Evolutionary conservation across 2,113 vertebrate species (phyloP).

Genomic region (Aspidoscelis tigris): DNA sequence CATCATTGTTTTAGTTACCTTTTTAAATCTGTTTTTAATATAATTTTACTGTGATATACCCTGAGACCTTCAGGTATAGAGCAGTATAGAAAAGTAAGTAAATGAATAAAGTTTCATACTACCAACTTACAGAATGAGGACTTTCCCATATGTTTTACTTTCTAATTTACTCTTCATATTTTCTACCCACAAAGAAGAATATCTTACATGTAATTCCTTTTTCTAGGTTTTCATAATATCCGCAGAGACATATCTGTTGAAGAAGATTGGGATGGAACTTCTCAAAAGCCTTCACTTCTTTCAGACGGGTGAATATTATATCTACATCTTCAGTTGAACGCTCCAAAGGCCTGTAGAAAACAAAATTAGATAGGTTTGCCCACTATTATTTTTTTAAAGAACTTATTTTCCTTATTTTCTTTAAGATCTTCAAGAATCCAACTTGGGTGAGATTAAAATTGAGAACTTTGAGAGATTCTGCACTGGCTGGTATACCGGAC

Average conservation of each 20-base stretch:
- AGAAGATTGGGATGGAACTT: slow-evolving; percentile 92
- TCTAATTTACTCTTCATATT: slow-evolving; percentile 10
- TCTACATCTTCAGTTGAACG: slow-evolving; percentile 95
- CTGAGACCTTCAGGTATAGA: too few species aligned
- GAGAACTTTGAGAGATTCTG: too few species aligned
- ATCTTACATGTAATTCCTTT: slow-evolving; percentile 94
- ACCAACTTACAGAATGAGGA: slow-evolving; percentile 13
- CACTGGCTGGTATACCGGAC: too few species aligned
- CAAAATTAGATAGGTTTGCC: slow-evolving; percentile 29
- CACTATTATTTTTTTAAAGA: slow-evolving; percentile 20
- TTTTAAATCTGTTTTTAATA: too few species aligned
- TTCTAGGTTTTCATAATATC: slow-evolving; percentile 94
- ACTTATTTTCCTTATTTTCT: not conserved
- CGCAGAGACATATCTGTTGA: slow-evolving; percentile 94
- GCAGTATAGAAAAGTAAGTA: too few species aligned
- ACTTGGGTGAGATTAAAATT: not conserved
- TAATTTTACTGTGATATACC: too few species aligned
- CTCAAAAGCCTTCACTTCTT: slow-evolving; percentile 94
- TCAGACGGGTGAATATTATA: slow-evolving; percentile 92
- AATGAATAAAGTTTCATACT: not conserved
- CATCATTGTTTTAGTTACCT: too few species aligned
- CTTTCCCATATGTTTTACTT: not conserved
- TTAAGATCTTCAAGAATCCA: not conserved
- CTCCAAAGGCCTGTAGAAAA: slow-evolving; percentile 84
- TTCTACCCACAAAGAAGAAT: slow-evolving; percentile 22